Conservation (phyloP, 2,797 vertebrate species). For the Oceanodroma leucorhoa region DNA sequence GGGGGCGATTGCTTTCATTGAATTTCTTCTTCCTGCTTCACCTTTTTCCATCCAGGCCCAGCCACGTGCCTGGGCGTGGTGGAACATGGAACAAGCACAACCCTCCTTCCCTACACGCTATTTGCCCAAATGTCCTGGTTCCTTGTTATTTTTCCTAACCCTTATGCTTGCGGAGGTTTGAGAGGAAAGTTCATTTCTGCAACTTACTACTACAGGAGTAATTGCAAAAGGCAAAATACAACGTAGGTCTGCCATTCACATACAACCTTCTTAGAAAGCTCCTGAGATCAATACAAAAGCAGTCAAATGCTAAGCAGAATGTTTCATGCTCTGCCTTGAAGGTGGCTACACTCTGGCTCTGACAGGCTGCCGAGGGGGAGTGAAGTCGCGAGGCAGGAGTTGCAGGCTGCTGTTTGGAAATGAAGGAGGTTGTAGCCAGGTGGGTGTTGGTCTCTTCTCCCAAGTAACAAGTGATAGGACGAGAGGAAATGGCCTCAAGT, state of each 20-base stretch:
- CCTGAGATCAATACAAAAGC: neutral
- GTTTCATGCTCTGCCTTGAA: neutral
- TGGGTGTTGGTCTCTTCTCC: too few relatives aligned
- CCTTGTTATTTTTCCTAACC: neutral
- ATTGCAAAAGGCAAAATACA: neutral
- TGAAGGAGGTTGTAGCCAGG: too few relatives aligned
- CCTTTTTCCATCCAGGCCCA: neutral
- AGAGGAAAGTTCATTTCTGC: neutral
- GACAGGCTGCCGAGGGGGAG: neutral
- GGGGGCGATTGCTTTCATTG: accelerated
- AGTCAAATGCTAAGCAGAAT: neutral
- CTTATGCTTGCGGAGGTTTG: neutral
- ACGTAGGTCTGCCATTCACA: neutral
- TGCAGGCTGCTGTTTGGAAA: neutral
- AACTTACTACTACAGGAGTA: neutral
- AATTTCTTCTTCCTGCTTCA: neutral
- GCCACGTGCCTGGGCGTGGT: neutral
- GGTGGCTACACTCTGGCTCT: neutral
- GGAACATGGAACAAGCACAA: neutral
- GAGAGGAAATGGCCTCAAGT: too few relatives aligned
- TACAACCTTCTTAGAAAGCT: neutral
- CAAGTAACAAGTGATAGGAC: too few relatives aligned
- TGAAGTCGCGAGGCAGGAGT: neutral
- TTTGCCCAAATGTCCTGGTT: neutral
- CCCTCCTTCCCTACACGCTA: accelerated